Conservation (phyloP, 2,888 invertebrate species). For the Drosophila prostipennis region DNA sequence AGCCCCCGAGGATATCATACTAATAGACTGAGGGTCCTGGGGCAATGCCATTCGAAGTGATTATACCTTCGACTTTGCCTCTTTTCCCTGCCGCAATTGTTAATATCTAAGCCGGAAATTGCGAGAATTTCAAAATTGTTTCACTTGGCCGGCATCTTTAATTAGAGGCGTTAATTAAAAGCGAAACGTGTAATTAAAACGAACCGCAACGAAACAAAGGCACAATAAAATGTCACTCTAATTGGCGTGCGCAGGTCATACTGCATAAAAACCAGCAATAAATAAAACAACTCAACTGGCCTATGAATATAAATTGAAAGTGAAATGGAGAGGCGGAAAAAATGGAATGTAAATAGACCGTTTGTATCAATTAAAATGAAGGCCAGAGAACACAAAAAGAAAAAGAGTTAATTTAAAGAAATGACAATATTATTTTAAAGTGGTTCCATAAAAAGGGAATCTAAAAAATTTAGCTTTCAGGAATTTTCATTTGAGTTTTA, state of each 20-base stretch:
- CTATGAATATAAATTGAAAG: conserved; percentile 20
- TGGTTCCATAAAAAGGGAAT: too few relatives aligned
- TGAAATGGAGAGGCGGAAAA: conserved; percentile 1
- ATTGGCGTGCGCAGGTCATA: conserved; percentile 26
- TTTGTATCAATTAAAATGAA: conserved; percentile 12
- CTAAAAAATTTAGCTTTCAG: too few relatives aligned
- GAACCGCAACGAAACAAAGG: conserved; percentile 42
- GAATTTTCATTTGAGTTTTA: too few relatives aligned
- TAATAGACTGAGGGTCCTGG: conserved; percentile 52
- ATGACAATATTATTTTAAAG: background rate
- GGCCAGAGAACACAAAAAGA: background rate
- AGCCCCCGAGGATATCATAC: conserved; percentile 54
- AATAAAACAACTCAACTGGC: background rate
- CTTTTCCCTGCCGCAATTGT: background rate
- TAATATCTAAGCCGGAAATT: conserved; percentile 34
- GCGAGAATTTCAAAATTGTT: conserved; percentile 23
- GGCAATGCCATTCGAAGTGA: conserved; percentile 16
- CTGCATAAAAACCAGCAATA: conserved; percentile 5
- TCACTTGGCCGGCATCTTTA: conserved; percentile 10
- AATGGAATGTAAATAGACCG: conserved; percentile 4
- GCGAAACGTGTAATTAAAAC: conserved; percentile 39
- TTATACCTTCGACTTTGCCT: background rate
- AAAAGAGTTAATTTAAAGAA: background rate
- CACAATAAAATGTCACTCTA: conserved; percentile 50
- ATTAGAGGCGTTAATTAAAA: conserved; percentile 40